These are phyloP conservation scores for Xestia ashworthii DNA, from an alignment of 2,888 invertebrate genomes.

Conservation along the genomic window DNA sequence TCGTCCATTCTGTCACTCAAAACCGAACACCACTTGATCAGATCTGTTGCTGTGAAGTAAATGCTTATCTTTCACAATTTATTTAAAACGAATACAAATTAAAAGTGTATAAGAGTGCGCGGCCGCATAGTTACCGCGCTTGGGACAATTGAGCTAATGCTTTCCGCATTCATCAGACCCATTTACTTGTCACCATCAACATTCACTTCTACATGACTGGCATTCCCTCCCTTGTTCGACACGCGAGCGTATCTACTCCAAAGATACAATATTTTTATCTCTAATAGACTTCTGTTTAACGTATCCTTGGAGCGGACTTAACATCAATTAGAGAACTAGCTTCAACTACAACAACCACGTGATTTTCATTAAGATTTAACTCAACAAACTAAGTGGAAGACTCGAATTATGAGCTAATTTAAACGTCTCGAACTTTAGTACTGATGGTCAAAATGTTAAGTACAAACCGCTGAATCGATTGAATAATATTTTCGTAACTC, in stretches of 20 bases:
- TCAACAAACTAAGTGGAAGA: conserved; percentile 62
- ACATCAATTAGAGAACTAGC: conserved; percentile 29
- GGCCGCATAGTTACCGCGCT: conserved; percentile 39
- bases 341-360: conserved; percentile 54
- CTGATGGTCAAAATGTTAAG: conserved; percentile 42
- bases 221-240: conserved; percentile 64
- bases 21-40: conserved; percentile 82
- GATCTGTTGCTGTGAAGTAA: conserved; percentile 82
- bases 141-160: conserved; percentile 66
- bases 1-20: conserved; percentile 86
- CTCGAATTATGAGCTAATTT: conserved; percentile 45
- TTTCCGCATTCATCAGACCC: conserved; percentile 61
- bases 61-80: conserved; percentile 72
- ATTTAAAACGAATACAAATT: conserved; percentile 67
- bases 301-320: conserved; percentile 57
- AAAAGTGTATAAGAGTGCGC: conserved; percentile 56
- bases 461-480: conserved; percentile 24
- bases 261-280: conserved; percentile 51
- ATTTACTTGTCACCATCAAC: conserved; percentile 74
- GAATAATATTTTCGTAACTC: background rate
- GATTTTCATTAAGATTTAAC: conserved; percentile 50
- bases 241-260: conserved; percentile 68
- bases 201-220: conserved; percentile 80
- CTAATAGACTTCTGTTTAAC: conserved; percentile 49
- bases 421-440: conserved; percentile 50